Conservation (phyloP, 2,888 invertebrate species). For the Prosapia bicincta region DNA sequence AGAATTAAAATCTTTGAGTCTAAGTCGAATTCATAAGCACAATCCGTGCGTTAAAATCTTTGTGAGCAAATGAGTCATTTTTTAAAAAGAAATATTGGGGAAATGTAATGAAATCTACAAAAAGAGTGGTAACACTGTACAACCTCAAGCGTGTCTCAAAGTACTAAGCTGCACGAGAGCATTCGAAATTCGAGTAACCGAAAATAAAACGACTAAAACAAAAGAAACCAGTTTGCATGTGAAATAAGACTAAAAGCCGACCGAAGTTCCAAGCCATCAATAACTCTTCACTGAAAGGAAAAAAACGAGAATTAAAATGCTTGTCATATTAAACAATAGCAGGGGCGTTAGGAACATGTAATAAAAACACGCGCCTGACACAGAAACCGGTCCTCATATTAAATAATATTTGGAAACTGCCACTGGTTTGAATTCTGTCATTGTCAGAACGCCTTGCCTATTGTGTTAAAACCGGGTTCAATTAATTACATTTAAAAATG, state of each 20-base stretch:
- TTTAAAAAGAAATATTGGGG: no score
- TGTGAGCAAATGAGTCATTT: no score
- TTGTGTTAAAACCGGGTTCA: conserved; percentile 19
- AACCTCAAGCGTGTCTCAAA: no score
- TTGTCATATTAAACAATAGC: conserved; percentile 29
- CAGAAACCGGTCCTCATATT: conserved; percentile 25
- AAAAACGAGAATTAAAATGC: conserved; percentile 26
- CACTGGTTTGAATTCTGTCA: conserved; percentile 29
- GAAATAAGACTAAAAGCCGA: conserved; percentile 23
- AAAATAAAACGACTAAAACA: not conserved
- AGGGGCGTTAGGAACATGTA: conserved; percentile 27
- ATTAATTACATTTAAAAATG: conserved; percentile 22
- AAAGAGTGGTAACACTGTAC: no score
- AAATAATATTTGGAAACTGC: conserved; percentile 28
- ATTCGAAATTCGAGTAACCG: not conserved
- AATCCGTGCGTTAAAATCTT: no score
- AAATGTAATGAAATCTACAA: no score
- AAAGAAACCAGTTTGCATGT: conserved; percentile 21
- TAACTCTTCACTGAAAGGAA: conserved; percentile 15
- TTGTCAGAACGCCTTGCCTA: conserved; percentile 26
- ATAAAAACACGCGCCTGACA: conserved; percentile 26
- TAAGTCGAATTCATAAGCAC: no score
- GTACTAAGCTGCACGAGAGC: not conserved
- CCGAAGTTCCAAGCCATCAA: conserved; percentile 19
- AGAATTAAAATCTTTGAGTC: no score